Evolutionary conservation across 2,113 vertebrate species (phyloP), one percentile per base, ranked within the genome.

Genomic region (Sorex fumeus): DNA sequence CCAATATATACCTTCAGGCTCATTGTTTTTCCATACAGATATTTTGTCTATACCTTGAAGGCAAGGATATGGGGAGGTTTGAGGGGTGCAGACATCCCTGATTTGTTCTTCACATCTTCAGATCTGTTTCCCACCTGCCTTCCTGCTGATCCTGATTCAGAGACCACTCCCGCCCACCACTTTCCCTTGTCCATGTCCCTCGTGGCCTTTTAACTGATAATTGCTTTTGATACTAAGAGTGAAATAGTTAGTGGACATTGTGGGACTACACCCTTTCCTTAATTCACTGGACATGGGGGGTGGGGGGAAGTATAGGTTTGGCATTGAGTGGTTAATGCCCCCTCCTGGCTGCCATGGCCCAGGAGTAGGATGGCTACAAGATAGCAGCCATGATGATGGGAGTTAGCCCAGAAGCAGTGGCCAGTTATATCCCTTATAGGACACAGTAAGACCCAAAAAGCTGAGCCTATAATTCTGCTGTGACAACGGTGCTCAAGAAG

Each of bases 401-500:
- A 70, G n/a, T 25, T 27, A 53, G 8, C 34, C 75, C 85, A 36
- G 50, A 85, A 79, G 32, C 60, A 45, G 21, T 62, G 62, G 66
- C 57, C 72, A 36, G 18, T 70, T 84, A 30, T 30, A 27, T 16
- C 43, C 57, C 2, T 2, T 36, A 0, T 3, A 43, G 82, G n/a
- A 45, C 81, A 74, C 34, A 57, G 80, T 66, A 8, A 53, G 25
- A 78, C 40, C 60, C 64, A 70, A 21, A 87, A 72, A 85, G 45
- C 75, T 43, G 84, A 91, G 90, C 82, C 89, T 95, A 34, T 53
- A 36, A 53, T 34, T 85, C 84, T 90, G 75, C 92, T 78, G 70
- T 79, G 36, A 36, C 47, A 9, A 43, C 3, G 45, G 69, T 82
- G 74, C 86, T 93, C 92, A 93, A 66, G 91, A 95, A 95, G 96